Evolutionary conservation across 2,888 invertebrate species (phyloP).

Genomic region (Neoitamus cyanurus): DNA sequence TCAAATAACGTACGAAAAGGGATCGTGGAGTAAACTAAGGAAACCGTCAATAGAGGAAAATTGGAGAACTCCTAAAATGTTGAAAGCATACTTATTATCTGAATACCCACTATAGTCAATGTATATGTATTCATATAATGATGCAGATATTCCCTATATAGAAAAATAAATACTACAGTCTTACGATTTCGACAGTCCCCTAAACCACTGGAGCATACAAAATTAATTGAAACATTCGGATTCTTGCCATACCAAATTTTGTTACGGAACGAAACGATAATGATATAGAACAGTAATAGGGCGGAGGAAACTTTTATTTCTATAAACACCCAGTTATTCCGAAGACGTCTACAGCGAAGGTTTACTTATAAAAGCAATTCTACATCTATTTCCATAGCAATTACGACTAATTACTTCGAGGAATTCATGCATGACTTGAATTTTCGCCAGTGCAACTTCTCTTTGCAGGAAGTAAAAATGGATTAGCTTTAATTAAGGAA

Average conservation of each 20-base stretch:
- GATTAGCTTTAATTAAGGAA: background rate
- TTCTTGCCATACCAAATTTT: background rate
- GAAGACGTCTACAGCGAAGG: background rate
- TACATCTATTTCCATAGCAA: background rate
- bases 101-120: no score
- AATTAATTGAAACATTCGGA: background rate
- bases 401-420: background rate
- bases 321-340: background rate
- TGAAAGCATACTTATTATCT: no score
- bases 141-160: no score
- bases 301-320: background rate
- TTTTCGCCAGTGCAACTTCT: background rate
- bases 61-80: no score
- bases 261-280: background rate
- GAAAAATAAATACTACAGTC: background rate
- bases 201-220: background rate
- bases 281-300: background rate
- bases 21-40: no score
- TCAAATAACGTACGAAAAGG: no score
- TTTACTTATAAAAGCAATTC: background rate
- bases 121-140: no score
- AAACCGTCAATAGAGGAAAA: no score
- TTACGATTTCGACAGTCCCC: background rate
- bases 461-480: background rate
- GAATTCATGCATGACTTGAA: background rate